Evolutionary conservation across 2,113 vertebrate species (phyloP), one percentile per base, ranked within the genome.

Genomic region (Papio anubis): DNA sequence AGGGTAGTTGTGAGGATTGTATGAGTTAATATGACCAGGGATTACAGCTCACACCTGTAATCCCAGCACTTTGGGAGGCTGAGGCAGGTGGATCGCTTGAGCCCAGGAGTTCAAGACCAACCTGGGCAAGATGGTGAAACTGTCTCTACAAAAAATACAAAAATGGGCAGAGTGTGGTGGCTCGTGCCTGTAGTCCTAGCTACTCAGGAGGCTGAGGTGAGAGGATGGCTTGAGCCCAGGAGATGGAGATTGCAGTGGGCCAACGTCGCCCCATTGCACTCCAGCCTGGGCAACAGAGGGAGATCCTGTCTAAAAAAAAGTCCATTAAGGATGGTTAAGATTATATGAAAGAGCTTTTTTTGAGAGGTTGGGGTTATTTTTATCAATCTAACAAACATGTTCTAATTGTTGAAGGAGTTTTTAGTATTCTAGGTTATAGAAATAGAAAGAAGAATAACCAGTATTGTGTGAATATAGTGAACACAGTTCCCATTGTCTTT

Each of bases 401-500:
- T 50, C 76, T 52, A 57, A 10, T 88, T 82, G 9, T 90, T 87
- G 79, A 21, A 55, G 45, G 32, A 35, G 7, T 68, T 12, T 50
- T 78, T 76, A 78, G 25, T 61, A 23, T 79, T 94, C 85, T 92
- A 76, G 79, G 43, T 72, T 73, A 52, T 35, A 3, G 45, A 75
- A 61, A 48, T 61, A 76, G 68, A 55, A 70, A 89, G 84, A 73
- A 40, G 64, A 68, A 20, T 78, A n/a, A 81, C 11, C 30, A 8
- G 1, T 23, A 17, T 52, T 79, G 83, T 50, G 43, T 86, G 82
- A 59, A 43, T 82, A 35, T 17, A 73, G n/a, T 50, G 52, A 92
- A 64, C 90, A 97, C 35, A 93, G 45, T 88, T 55, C 20, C 57
- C 38, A 6, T 88, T 94, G 88, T 95, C 83, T 84, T 86, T 55